Evolutionary conservation across 1,140 invertebrate species (phyloP).

Genomic region (Ladona fulva): DNA sequence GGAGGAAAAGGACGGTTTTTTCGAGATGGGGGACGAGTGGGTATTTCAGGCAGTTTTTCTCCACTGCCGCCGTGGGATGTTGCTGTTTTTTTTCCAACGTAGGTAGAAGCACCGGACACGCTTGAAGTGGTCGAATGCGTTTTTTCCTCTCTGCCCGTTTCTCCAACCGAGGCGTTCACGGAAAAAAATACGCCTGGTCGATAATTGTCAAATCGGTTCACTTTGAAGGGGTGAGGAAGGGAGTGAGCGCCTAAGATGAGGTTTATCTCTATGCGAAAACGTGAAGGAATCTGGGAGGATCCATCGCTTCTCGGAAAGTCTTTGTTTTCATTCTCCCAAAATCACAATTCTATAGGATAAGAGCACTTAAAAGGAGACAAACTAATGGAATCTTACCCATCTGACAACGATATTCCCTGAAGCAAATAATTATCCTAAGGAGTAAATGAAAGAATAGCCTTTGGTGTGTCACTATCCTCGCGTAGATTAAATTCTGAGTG

Average conservation of each 20-base stretch:
- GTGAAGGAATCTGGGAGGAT: not conserved
- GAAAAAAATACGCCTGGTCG: not conserved
- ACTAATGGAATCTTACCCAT: too few relatives aligned
- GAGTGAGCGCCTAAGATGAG: not conserved
- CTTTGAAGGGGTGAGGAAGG: not conserved
- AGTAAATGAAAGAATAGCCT: too few relatives aligned
- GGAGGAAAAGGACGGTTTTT: not conserved
- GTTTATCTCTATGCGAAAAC: not conserved
- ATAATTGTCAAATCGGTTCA: not conserved
- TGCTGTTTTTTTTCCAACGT: not conserved
- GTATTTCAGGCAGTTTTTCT: not conserved
- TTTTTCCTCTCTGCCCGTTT: too few relatives aligned
- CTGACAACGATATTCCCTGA: too few relatives aligned
- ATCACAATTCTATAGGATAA: too few relatives aligned
- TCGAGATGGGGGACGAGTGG: not conserved
- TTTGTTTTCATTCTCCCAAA: too few relatives aligned
- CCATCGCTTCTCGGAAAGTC: too few relatives aligned
- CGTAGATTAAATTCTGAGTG: too few relatives aligned
- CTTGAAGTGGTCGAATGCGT: not conserved
- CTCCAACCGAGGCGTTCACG: not conserved
- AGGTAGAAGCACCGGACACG: not conserved
- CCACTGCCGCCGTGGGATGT: not conserved
- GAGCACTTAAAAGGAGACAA: too few relatives aligned
- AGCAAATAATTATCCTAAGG: too few relatives aligned
- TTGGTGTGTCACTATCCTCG: too few relatives aligned